Conservation (phyloP, 2,888 invertebrate genomes). For the Cephus rjabovi region DNA sequence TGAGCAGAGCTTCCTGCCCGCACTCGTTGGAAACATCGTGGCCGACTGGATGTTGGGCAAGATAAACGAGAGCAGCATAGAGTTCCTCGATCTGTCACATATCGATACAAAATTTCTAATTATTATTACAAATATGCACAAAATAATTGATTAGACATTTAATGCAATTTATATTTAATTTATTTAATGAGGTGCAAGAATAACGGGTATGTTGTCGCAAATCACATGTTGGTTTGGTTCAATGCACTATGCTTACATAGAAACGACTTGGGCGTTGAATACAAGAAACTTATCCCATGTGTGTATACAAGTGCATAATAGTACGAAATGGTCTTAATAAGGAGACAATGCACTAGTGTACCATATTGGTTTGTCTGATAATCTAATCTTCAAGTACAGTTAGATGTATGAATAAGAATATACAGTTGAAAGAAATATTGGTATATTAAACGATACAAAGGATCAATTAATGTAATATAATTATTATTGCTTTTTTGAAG, state of each 20-base stretch:
- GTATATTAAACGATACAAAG: background rate
- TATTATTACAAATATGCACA: background rate
- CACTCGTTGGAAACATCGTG: constrained; percentile 80
- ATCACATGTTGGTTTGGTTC: background rate
- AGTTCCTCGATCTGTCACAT: constrained; percentile 83
- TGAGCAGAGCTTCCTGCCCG: constrained; percentile 76
- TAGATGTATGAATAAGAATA: background rate
- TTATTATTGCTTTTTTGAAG: background rate
- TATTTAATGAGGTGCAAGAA: background rate
- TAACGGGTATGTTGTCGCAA: background rate
- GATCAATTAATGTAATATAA: background rate
- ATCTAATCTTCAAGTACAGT: background rate
- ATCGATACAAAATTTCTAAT: constrained; percentile 22
- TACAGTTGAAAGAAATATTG: background rate
- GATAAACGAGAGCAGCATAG: constrained; percentile 85
- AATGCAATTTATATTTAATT: background rate
- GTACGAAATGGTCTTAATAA: background rate
- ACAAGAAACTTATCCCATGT: background rate
- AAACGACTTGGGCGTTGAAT: background rate
- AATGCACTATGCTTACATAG: background rate
- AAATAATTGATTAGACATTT: background rate
- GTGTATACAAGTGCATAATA: background rate
- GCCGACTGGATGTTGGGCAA: constrained; percentile 87
- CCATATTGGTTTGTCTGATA: background rate
- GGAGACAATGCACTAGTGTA: background rate